Evolutionary conservation across 2,113 vertebrate species (phyloP).

Genomic region (Nesoenas mayeri): DNA sequence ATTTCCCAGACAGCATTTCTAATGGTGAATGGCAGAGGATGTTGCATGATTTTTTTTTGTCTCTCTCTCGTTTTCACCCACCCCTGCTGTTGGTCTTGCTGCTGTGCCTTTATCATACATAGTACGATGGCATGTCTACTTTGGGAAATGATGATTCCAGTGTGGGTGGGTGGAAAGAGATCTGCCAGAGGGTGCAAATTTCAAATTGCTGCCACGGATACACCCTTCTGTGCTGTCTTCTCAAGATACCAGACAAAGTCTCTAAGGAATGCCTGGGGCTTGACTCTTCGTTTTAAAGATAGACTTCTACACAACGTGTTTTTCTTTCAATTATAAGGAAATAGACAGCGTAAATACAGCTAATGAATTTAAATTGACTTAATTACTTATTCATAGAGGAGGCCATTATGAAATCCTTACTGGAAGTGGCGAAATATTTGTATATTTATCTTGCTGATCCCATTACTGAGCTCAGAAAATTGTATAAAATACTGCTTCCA

Average conservation of each 20-base stretch:
- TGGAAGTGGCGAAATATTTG: neutral
- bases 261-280: constrained; percentile 49
- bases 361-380: constrained; percentile 39
- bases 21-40: constrained; percentile 5
- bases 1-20: constrained; percentile 29
- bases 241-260: constrained; percentile 52
- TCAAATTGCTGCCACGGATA: constrained; percentile 44
- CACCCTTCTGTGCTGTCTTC: constrained; percentile 56
- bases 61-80: neutral
- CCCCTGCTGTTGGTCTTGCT: neutral
- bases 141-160: constrained; percentile 56
- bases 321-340: constrained; percentile 26
- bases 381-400: constrained; percentile 1
- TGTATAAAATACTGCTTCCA: neutral
- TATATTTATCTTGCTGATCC: neutral
- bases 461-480: neutral
- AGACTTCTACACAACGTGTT: neutral
- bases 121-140: neutral
- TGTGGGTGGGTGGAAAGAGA: constrained; percentile 49
- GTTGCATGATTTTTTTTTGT: neutral
- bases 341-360: neutral
- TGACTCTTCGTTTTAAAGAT: constrained; percentile 10
- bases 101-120: neutral
- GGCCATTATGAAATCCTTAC: neutral
- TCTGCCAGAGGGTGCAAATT: constrained; percentile 58